Percentiles rank a stretch among this genome's conserved stretches.
Conservation (phyloP, 2,888 invertebrate species). For the Ypsolopha sequella region DNA sequence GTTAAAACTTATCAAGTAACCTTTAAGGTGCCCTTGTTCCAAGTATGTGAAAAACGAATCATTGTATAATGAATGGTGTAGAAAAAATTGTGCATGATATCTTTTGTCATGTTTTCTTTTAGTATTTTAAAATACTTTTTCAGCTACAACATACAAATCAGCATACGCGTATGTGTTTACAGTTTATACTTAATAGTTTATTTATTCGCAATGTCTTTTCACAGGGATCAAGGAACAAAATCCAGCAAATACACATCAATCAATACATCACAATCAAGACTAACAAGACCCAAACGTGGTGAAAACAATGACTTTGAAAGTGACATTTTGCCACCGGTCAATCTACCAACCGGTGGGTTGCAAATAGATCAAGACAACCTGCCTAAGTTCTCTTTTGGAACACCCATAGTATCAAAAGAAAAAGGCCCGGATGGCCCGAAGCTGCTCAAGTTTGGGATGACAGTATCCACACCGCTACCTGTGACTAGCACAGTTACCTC, state of each 20-base stretch:
- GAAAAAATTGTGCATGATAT: no score
- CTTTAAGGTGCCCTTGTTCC: no score
- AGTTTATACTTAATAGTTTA: not conserved
- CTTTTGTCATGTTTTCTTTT: no score
- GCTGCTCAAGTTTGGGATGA: not conserved
- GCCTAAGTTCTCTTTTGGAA: conserved; percentile 35
- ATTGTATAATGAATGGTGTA: no score
- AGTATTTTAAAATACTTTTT: no score
- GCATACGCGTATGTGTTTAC: conserved; percentile 13
- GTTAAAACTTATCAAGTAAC: no score
- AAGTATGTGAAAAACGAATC: no score
- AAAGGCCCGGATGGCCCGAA: not conserved
- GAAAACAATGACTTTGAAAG: conserved; percentile 15
- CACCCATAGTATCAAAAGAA: not conserved
- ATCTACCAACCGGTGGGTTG: conserved; percentile 34
- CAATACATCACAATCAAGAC: conserved; percentile 35
- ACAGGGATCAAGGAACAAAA: conserved; percentile 22
- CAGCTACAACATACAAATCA: no score
- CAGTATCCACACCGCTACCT: not conserved
- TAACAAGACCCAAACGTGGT: conserved; percentile 27
- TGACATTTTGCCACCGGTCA: conserved; percentile 19
- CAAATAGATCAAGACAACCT: conserved; percentile 40
- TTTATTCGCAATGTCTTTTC: conserved; percentile 13
- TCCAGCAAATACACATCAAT: conserved; percentile 28
- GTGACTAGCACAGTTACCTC: conserved; percentile 1